These are phyloP conservation scores for Numida meleagris DNA, from an alignment of 2,113 vertebrate species.

Conservation along the genomic window DNA sequence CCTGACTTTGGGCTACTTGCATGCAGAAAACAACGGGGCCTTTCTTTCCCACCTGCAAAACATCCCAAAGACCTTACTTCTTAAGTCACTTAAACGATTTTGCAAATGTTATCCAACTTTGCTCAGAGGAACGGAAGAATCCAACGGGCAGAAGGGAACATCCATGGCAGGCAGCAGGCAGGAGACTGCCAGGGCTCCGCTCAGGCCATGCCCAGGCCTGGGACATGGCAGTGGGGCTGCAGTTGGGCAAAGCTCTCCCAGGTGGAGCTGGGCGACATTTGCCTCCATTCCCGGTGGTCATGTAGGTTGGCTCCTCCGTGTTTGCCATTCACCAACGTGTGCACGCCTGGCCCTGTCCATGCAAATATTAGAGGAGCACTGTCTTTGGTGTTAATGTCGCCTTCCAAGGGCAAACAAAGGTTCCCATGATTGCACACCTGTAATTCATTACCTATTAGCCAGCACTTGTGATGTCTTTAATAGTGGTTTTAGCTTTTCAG, in stretches of 20 bases:
- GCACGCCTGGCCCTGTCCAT: not conserved
- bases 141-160: not conserved
- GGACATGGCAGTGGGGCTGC: too few species aligned
- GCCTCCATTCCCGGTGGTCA: not conserved
- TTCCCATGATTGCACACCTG: not conserved
- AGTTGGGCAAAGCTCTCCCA: too few species aligned
- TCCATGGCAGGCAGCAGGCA: not conserved
- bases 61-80: not conserved
- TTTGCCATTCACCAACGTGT: not conserved
- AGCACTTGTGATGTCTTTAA: not conserved
- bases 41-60: not conserved
- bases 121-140: fast-evolving
- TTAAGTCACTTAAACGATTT: not conserved
- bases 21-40: fast-evolving
- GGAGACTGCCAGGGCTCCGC: not conserved
- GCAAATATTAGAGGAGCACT: not conserved
- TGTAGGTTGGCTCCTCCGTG: fast-evolving
- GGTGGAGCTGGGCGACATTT: not conserved
- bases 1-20: not conserved
- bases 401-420: not conserved
- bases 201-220: not conserved
- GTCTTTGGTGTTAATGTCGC: not conserved
- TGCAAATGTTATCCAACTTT: not conserved
- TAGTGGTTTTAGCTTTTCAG: not conserved
- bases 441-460: not conserved